Percentiles rank a stretch among this genome's conserved stretches.
These are phyloP conservation scores for Strix aluco DNA, from an alignment of 2,113 vertebrate genomes.

Conservation along the genomic window DNA sequence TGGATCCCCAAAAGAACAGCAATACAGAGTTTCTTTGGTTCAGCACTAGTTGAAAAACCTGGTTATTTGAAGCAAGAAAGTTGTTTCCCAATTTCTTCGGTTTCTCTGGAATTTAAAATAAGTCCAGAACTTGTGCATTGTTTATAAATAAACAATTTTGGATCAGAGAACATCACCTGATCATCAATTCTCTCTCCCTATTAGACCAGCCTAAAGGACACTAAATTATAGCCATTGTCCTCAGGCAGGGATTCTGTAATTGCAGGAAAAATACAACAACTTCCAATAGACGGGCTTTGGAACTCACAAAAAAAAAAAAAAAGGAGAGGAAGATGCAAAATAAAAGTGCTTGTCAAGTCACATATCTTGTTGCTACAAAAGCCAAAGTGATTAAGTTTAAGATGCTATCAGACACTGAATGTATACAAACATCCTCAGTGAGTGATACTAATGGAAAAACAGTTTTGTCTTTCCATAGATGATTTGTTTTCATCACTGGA, in stretches of 20 bases:
- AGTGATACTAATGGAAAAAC: not conserved
- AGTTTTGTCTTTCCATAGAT: slow-evolving; percentile 6
- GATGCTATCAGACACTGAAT: not conserved
- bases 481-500: slow-evolving; percentile 42
- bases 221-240: not conserved
- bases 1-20: not conserved
- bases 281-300: not conserved
- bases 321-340: not conserved
- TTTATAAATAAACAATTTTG: not conserved
- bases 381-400: not conserved
- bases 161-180: not conserved
- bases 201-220: not conserved
- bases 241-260: not conserved
- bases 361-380: not conserved
- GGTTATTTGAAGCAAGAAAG: not conserved
- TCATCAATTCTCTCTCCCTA: not conserved
- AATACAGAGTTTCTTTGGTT: not conserved
- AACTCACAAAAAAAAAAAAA: not conserved
- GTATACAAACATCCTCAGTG: not conserved
- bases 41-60: not conserved
- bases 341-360: not conserved
- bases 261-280: not conserved
- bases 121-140: not conserved
- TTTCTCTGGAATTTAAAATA: not conserved
- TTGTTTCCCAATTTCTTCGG: not conserved